phyloP scores from a whole-genome alignment of 2,113 vertebrate species.

The Geococcyx californianus region DNA sequence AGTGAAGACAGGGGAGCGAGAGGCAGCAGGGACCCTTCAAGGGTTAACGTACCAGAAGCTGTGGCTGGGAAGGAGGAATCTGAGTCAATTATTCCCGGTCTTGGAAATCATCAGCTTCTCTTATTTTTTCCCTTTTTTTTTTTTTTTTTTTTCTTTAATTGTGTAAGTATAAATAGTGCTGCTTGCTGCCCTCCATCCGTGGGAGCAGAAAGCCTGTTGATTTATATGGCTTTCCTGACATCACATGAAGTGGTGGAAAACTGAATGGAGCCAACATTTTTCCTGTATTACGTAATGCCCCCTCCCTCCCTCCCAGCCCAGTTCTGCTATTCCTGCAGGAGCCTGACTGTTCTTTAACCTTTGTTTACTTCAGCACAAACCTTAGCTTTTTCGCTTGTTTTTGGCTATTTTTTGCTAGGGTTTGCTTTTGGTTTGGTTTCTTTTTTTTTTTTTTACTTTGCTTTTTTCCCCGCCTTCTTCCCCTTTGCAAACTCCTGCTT shows the following conservation, averaged over 20 bases:
- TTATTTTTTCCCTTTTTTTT: neutral
- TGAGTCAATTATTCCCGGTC: conserved; percentile 55
- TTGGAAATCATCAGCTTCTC: conserved; percentile 57
- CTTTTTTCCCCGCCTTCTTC: neutral
- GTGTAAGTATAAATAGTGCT: conserved; percentile 68
- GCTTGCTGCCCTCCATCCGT: conserved; percentile 59
- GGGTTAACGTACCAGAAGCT: conserved; percentile 33
- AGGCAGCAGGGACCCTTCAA: neutral
- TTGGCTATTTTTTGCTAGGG: neutral
- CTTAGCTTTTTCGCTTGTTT: neutral
- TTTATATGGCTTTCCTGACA: conserved; percentile 74
- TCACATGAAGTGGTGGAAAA: conserved; percentile 73
- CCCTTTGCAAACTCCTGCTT: neutral
- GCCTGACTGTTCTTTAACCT: conserved; percentile 78
- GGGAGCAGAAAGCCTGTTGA: conserved; percentile 71
- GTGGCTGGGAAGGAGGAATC: neutral
- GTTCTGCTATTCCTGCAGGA: conserved; percentile 72
- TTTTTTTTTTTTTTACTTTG: neutral
- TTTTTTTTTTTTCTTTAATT: conserved; percentile 5
- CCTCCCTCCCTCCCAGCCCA: conserved; percentile 68
- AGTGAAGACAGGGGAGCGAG: neutral
- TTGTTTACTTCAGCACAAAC: conserved; percentile 69
- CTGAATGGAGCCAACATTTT: conserved; percentile 82
- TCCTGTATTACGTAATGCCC: conserved; percentile 85
- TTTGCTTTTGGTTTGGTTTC: neutral